Conservation (phyloP, 64 coral and sea anemone genomes). For the Trachythela sp. region DNA sequence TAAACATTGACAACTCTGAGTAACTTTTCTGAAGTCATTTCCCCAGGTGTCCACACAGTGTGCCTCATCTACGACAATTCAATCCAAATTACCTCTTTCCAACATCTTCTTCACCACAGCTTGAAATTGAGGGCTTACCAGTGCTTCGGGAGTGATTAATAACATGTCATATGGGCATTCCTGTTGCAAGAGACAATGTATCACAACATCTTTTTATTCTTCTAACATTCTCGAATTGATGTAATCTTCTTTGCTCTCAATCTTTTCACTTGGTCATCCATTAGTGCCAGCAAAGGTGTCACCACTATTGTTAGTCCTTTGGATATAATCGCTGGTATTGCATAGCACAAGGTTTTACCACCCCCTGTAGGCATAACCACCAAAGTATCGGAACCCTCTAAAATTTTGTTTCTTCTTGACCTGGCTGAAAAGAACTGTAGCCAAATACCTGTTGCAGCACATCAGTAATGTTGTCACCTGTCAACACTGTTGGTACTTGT, state of each 20-base stretch:
- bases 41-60: constrained; percentile 25
- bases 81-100: neutral
- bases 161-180: constrained; percentile 20
- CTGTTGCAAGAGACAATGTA: neutral
- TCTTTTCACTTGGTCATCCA: constrained; percentile 28
- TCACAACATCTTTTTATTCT: constrained; percentile 13
- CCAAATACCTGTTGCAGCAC: constrained; percentile 12
- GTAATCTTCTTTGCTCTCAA: constrained; percentile 13
- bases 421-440: constrained; percentile 4
- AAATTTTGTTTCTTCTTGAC: constrained; percentile 20
- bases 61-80: constrained; percentile 16
- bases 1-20: neutral
- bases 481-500: neutral
- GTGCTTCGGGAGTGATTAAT: constrained; percentile 16
- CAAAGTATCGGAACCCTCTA: neutral
- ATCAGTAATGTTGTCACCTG: constrained; percentile 12
- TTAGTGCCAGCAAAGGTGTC: constrained; percentile 30
- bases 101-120: neutral
- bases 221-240: constrained; percentile 23
- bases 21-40: constrained; percentile 7
- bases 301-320: constrained; percentile 21
- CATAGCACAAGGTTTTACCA: constrained; percentile 21
- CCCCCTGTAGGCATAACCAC: constrained; percentile 19
- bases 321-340: constrained; percentile 18
- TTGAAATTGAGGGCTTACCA: neutral